Conservation (phyloP, 2,797 vertebrate species). For the Octomys mimax region DNA sequence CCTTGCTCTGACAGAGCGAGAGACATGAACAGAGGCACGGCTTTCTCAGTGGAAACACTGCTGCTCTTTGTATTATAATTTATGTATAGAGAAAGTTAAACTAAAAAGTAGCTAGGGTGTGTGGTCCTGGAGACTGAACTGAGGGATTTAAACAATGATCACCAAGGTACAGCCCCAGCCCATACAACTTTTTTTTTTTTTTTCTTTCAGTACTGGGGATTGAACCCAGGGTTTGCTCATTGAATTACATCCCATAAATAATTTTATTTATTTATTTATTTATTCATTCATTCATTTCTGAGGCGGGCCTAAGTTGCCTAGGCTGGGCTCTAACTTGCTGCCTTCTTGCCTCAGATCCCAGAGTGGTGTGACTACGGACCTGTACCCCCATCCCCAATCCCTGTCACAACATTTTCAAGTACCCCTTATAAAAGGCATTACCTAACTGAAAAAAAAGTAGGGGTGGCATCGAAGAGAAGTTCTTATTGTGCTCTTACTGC, state of each 20-base stretch:
- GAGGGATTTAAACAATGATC: neutral
- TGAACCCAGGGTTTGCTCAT: neutral
- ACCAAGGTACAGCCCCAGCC: neutral
- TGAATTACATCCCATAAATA: neutral
- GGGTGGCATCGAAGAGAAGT: neutral
- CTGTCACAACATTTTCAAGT: neutral
- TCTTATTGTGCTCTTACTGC: conserved; percentile 59
- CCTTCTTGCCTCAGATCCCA: neutral
- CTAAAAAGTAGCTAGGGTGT: neutral
- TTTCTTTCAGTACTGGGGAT: neutral
- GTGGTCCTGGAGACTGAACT: neutral
- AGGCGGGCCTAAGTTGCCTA: neutral
- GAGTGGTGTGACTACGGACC: neutral
- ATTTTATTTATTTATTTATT: too few relatives aligned
- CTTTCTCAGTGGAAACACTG: conserved; percentile 18
- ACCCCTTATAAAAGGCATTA: neutral
- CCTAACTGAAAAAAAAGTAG: neutral
- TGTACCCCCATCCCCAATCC: neutral
- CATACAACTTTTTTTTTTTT: neutral
- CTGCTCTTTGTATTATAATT: neutral
- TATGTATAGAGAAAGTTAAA: conserved; percentile 23
- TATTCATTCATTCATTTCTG: neutral
- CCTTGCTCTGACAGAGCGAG: neutral
- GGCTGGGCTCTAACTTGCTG: neutral
- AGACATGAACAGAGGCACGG: neutral